These are phyloP conservation scores for Agrochola lota DNA, from an alignment of 2,888 invertebrate genomes.

Conservation along the genomic window DNA sequence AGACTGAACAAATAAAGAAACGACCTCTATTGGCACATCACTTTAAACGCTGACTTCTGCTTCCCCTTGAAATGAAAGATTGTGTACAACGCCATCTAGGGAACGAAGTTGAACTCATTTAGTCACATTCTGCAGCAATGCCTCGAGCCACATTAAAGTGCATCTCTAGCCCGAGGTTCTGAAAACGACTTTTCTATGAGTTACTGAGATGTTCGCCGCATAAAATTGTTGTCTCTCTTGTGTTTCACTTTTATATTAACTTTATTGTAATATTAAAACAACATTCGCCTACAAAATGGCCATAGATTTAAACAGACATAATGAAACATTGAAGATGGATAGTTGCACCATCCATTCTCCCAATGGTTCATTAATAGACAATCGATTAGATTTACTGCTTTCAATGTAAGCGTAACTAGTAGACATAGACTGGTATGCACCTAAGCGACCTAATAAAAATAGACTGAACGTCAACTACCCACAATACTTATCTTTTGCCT, in stretches of 20 bases:
- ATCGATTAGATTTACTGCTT: constrained; percentile 62
- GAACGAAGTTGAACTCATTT: constrained; percentile 70
- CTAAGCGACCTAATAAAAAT: constrained; percentile 57
- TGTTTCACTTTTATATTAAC: constrained; percentile 42
- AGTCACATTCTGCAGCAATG: constrained; percentile 72
- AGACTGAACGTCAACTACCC: constrained; percentile 54
- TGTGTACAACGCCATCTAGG: constrained; percentile 79
- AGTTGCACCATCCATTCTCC: constrained; percentile 57
- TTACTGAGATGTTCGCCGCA: constrained; percentile 44
- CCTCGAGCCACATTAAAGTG: constrained; percentile 66
- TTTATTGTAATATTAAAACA: constrained; percentile 38
- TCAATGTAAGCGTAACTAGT: constrained; percentile 47
- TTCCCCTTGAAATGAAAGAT: constrained; percentile 52
- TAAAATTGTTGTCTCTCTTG: constrained; percentile 39
- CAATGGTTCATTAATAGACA: constrained; percentile 62
- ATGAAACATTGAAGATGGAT: constrained; percentile 59
- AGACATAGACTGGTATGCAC: constrained; percentile 43
- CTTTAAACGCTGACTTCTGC: constrained; percentile 51
- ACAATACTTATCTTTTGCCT: constrained; percentile 51
- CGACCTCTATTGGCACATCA: constrained; percentile 69
- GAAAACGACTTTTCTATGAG: constrained; percentile 59
- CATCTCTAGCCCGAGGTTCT: constrained; percentile 65
- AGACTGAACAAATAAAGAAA: constrained; percentile 38
- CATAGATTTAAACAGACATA: constrained; percentile 50
- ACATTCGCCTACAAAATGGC: constrained; percentile 39